Evolutionary conservation across 2,888 invertebrate genomes (phyloP), one percentile per base, ranked within the genome.

Genomic region (Cephus runcator): DNA sequence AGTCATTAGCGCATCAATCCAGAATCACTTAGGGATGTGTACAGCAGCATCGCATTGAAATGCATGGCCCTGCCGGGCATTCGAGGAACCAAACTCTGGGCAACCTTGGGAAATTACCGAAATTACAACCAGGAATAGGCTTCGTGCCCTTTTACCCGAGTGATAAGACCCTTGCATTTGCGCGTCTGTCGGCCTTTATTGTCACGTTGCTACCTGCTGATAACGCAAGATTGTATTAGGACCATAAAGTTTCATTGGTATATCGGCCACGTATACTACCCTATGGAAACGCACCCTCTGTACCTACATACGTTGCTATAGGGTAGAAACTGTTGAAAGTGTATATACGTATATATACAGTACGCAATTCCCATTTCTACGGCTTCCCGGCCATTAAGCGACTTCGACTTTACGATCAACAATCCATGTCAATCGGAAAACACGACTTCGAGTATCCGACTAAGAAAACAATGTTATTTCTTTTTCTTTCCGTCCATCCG

Each of bases 1-100:
- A 86, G 86, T 86, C 85, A 85, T 86, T 85, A 86, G 83, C 79
- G 82, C 82, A 80, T 81, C 86, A 85, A 87, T 86, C 82, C 80
- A 81, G 84, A 87, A 85, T 86, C 84, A 88, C 85, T 86, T 86
- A 83, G 81, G 79, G 79, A 76, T 76, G 77, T 80, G 77, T 77
- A 71, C 73, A 77, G 77, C 77, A 33, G 73, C 76, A 75, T 82
- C 76, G 79, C 81, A 82, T 83, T 85, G 85, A 83, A 86, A 87
- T 83, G 83, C 84, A 85, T 85, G 81, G 83, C 81, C 79, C 69
- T 77, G 36, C 75, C 69, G 73, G 76, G 75, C n/a, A 71, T 73
- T 35, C 30, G 15, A 35, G 36, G 35, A 56, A 23, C 56, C 23
- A 56, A 56, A 23, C 56, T 56, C 23, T 56, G 23, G 23, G 23